A percentile compares a stretch with the other conserved stretches of the same genome.
These are phyloP conservation scores for Glyptemys insculpta DNA, from an alignment of 2,797 vertebrate genomes.

Conservation along the genomic window DNA sequence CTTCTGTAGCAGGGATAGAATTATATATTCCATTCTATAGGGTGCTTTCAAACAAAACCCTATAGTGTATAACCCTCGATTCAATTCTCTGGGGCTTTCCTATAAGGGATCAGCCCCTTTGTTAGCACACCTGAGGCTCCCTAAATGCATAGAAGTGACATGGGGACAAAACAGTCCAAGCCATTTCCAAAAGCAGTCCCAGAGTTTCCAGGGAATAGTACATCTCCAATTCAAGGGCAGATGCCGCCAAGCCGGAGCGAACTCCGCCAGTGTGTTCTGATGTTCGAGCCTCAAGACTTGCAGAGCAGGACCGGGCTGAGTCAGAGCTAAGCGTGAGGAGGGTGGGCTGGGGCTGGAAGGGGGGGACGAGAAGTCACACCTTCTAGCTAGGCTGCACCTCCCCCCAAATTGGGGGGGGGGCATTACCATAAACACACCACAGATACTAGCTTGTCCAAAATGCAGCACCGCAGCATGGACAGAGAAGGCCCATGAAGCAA, in stretches of 20 bases:
- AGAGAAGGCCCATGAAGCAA: neutral
- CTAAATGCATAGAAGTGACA: neutral
- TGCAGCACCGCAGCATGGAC: neutral
- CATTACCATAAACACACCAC: neutral
- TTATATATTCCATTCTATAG: neutral
- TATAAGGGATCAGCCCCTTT: neutral
- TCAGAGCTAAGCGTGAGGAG: neutral
- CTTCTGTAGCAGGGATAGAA: neutral
- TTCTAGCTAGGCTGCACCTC: neutral
- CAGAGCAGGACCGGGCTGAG: neutral
- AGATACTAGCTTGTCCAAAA: neutral
- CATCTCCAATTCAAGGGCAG: neutral
- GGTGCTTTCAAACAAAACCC: neutral
- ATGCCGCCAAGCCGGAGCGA: neutral
- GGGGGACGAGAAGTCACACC: accelerated
- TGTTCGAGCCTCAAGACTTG: neutral
- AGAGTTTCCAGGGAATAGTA: neutral
- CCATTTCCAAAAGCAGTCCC: neutral
- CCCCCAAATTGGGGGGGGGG: neutral
- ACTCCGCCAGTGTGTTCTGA: neutral
- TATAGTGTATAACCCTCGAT: neutral
- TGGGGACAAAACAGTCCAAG: neutral
- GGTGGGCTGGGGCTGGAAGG: neutral
- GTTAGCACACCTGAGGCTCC: neutral
- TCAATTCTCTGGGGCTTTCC: neutral